Conservation (phyloP, 2,888 invertebrate species). For the Abrostola tripartita region DNA sequence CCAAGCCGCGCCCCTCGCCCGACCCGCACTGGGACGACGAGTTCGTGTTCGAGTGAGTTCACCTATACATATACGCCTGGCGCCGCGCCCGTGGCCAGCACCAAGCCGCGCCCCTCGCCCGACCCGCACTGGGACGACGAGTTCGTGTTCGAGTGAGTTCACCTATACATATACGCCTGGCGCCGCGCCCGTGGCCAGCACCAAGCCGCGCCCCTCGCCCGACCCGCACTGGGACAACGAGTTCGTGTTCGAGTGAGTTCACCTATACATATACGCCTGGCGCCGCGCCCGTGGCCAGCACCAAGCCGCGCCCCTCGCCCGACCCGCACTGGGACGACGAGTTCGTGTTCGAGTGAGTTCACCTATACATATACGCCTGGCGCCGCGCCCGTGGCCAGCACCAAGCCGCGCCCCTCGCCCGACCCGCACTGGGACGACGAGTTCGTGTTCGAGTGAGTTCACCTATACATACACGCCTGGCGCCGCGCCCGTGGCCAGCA, state of each 20-base stretch:
- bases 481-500: conserved; percentile 96
- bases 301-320: conserved; percentile 95
- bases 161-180: no score
- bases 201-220: conserved; percentile 95
- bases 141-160: conserved; percentile 97
- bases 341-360: conserved; percentile 97
- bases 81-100: conserved; percentile 96
- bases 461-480: no score
- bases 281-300: conserved; percentile 96
- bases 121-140: conserved; percentile 99
- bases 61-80: no score
- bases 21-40: conserved; percentile 99
- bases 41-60: conserved; percentile 97
- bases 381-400: conserved; percentile 96
- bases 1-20: conserved; percentile 95
- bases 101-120: conserved; percentile 95
- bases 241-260: conserved; percentile 97
- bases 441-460: conserved; percentile 97
- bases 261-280: no score
- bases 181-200: conserved; percentile 96
- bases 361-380: no score
- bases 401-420: conserved; percentile 95
- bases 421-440: conserved; percentile 99
- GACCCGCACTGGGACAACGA: conserved; percentile 99
- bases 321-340: conserved; percentile 99